Conservation (phyloP, 2,113 vertebrate genomes). For the Suricata suricatta region DNA sequence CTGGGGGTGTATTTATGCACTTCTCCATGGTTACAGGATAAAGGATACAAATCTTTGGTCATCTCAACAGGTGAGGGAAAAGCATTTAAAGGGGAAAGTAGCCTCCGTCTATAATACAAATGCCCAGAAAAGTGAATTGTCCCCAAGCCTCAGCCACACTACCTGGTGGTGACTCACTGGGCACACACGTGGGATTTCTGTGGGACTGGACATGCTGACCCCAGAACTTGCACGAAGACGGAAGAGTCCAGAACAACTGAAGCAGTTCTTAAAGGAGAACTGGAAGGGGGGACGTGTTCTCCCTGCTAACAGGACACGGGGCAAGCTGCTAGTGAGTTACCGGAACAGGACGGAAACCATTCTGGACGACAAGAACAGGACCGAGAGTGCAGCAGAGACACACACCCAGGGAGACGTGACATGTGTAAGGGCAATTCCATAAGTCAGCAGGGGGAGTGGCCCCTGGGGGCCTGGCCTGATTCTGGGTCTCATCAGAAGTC, state of each 20-base stretch:
- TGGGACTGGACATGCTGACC: background rate
- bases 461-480: background rate
- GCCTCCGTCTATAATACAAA: accelerated
- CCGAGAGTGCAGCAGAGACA: background rate
- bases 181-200: accelerated
- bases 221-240: background rate
- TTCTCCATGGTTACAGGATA: background rate
- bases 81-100: background rate
- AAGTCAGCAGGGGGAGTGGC: background rate
- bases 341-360: accelerated
- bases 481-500: background rate
- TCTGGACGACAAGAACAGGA: background rate
- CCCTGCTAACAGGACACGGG: background rate
- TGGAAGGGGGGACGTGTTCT: background rate
- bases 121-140: background rate
- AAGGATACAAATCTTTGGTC: background rate
- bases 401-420: accelerated
- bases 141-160: accelerated
- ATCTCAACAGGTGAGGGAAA: background rate
- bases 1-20: background rate
- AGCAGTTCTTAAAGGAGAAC: background rate
- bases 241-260: too few relatives aligned
- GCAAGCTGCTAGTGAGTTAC: background rate
- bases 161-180: accelerated
- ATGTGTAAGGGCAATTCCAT: too few relatives aligned